These are phyloP conservation scores for Zoanthus gigantus DNA, from an alignment of 92 coral and sea anemone species.

Conservation along the genomic window DNA sequence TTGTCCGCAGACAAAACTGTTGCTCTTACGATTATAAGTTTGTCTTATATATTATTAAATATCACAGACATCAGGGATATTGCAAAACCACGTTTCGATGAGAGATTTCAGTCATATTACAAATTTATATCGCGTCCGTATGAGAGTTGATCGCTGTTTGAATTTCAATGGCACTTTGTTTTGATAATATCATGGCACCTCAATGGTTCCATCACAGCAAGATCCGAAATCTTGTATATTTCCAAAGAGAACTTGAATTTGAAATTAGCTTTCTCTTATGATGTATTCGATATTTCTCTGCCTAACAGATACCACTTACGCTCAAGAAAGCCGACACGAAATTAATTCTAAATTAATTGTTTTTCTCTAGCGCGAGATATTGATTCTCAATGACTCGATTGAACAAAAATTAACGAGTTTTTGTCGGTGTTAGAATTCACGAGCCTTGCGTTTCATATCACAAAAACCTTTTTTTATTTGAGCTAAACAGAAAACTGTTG, in stretches of 20 bases:
- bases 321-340: constrained; percentile 38
- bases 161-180: constrained; percentile 46
- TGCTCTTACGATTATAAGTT: constrained; percentile 13
- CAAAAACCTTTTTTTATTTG: constrained; percentile 23
- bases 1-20: constrained; percentile 76
- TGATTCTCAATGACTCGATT: constrained; percentile 46
- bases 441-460: background rate
- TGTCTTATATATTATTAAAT: constrained; percentile 20
- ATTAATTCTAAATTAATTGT: constrained; percentile 46
- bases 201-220: constrained; percentile 40
- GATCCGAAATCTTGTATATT: background rate
- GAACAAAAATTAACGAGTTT: constrained; percentile 41
- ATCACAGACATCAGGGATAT: constrained; percentile 37
- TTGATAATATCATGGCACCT: constrained; percentile 42
- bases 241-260: background rate
- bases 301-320: constrained; percentile 20
- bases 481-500: constrained; percentile 31
- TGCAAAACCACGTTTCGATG: constrained; percentile 21
- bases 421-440: constrained; percentile 47
- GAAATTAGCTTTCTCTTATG: constrained; percentile 29
- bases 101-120: background rate
- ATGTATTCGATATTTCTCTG: constrained; percentile 4
- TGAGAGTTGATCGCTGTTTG: constrained; percentile 35
- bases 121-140: constrained; percentile 39
- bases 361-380: constrained; percentile 46